Evolutionary conservation across 2,888 invertebrate species (phyloP), one percentile per base, ranked within the genome.

Genomic region (Ditylenchus weischeri): DNA sequence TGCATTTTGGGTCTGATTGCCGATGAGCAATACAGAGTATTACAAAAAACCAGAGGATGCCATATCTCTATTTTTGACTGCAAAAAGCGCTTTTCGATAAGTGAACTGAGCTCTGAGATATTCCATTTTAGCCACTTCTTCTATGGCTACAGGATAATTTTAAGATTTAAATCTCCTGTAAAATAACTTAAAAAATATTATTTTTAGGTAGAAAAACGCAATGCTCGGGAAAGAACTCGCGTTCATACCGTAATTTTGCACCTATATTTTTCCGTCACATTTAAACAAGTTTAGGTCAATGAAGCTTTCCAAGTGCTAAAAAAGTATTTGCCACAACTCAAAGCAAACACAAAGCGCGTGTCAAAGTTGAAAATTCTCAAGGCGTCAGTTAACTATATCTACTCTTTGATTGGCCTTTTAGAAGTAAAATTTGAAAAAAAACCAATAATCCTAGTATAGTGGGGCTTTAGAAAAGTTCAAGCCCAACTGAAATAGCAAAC

Each of bases 311-410:
- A 62, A n/a, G 62, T 73, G 3, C 72, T 82, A 51, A 78, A 78
- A 71, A 66, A 71, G 43, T 75, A 74, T 58, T 70, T 80, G 10
- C 80, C 79, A 19, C 66, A 73, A n/a, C 72, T 80, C 6, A 69
- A 75, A 18, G 71, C 73, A 47, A 78, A 78, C 72, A 76, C 77
- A 0, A 80, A 80, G 65, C 71, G 80, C n/a, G 80, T 80, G 19
- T 77, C 78, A 38, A 82, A 82, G 73, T 76, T 77, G 71, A 74
- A 76, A 68, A 80, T 72, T 73, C 74, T 76, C 51, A 70, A 64
- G 70, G 78, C 75, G 49, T 78, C 76, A 70, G 83, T 74, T 72
- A 69, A 70, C 69, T 79, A 74, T 79, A 84, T 79, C 73, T 71
- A 69, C 48, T 15, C 29, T 11, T 50, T 69, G 43, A 69, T n/a